Conservation (phyloP, 92 coral and sea anemone genomes). For the Palythoa caribaeorum region DNA sequence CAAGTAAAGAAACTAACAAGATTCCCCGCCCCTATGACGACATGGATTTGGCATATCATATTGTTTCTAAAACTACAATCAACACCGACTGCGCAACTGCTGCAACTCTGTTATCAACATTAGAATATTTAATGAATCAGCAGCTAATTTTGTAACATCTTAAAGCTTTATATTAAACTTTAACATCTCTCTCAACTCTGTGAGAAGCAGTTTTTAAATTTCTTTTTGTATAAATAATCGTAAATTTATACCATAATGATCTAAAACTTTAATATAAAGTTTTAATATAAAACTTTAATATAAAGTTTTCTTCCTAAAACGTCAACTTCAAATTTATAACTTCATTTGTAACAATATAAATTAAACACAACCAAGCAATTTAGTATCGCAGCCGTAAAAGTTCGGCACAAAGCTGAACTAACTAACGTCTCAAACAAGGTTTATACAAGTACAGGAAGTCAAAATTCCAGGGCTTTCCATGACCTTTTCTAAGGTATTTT, state of each 20-base stretch:
- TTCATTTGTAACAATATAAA: too few species aligned
- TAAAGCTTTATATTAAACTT: conserved; percentile 9
- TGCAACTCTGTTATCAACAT: neutral
- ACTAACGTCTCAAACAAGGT: too few species aligned
- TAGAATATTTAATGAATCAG: conserved; percentile 17
- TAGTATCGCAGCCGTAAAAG: neutral
- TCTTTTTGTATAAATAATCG: neutral
- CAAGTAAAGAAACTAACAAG: too few species aligned
- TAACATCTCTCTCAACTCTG: conserved; percentile 17
- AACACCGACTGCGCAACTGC: neutral
- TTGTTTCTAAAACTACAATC: too few species aligned
- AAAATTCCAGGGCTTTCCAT: too few species aligned
- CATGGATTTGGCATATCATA: too few species aligned
- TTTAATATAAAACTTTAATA: neutral
- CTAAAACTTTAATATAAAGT: neutral
- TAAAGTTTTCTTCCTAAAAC: neutral
- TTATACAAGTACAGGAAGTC: too few species aligned
- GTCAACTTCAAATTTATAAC: neutral
- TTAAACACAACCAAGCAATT: neutral
- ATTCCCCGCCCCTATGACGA: too few species aligned
- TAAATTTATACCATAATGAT: neutral
- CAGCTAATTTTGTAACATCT: conserved; percentile 38
- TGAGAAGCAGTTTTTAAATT: conserved; percentile 6
- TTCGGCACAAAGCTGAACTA: too few species aligned
- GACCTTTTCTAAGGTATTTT: too few species aligned